These are phyloP conservation scores for Cuculus canorus DNA, from an alignment of 2,797 vertebrate species.

Conservation along the genomic window DNA sequence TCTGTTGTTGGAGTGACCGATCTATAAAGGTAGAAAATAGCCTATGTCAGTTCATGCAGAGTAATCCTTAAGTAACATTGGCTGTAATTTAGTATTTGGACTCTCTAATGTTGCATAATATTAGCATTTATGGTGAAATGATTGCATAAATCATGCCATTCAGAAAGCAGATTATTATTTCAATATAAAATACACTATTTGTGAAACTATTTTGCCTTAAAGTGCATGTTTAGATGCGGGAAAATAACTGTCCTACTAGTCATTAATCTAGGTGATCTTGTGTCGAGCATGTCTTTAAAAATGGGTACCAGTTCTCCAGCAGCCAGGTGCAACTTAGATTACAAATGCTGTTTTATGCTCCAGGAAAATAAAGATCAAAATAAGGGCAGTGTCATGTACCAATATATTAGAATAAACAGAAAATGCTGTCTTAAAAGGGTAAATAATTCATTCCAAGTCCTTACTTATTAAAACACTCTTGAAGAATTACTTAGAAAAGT, in stretches of 20 bases:
- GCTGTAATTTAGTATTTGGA: neutral
- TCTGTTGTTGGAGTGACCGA: conserved; percentile 77
- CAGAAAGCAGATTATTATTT: neutral
- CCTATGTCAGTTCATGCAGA: neutral
- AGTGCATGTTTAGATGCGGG: neutral
- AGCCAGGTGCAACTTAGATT: neutral
- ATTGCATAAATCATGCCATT: neutral
- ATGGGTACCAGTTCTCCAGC: neutral
- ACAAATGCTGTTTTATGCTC: neutral
- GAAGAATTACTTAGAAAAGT: neutral
- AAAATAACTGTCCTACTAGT: neutral
- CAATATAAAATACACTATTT: neutral
- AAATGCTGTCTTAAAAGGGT: neutral
- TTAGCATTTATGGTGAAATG: neutral
- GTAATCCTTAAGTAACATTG: neutral
- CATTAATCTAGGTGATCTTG: neutral
- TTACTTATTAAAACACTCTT: neutral
- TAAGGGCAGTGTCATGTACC: neutral
- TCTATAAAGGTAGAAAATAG: conserved; percentile 77
- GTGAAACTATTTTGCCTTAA: neutral
- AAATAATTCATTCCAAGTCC: neutral
- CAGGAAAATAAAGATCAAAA: neutral
- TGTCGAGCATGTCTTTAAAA: neutral
- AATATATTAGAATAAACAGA: neutral
- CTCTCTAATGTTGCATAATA: neutral